These are phyloP conservation scores for Montipora foliosa DNA, from an alignment of 64 coral and sea anemone genomes.

Conservation along the genomic window DNA sequence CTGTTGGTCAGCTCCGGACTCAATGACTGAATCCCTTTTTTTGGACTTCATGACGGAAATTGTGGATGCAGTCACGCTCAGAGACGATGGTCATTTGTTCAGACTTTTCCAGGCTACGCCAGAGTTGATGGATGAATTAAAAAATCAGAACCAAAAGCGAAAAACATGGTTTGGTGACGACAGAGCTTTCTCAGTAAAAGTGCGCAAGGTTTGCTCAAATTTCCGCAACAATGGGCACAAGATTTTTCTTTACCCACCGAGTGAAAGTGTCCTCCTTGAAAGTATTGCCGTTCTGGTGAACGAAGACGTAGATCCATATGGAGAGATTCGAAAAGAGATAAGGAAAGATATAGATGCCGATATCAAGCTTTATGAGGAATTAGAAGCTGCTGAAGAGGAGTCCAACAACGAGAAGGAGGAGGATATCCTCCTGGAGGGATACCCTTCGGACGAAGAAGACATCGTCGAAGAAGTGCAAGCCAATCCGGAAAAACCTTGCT, in stretches of 20 bases:
- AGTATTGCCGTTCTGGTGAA: neutral
- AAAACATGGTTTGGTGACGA: neutral
- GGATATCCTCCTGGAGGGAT: neutral
- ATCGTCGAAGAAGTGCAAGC: constrained; percentile 6
- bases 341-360: constrained; percentile 17
- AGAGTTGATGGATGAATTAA: neutral
- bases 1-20: neutral
- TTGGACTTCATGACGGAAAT: constrained; percentile 1
- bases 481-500: constrained; percentile 56
- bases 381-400: neutral
- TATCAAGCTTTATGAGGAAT: neutral
- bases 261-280: neutral
- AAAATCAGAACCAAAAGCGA: neutral
- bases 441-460: constrained; percentile 35
- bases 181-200: neutral
- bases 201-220: neutral
- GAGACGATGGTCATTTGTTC: neutral
- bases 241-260: neutral
- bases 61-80: neutral
- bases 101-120: neutral
- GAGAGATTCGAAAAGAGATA: neutral
- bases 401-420: neutral
- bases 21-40: constrained; percentile 4
- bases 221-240: neutral
- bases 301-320: constrained; percentile 9